phyloP scores from a whole-genome alignment of 2,888 invertebrate species.

The Congeria kusceri region DNA sequence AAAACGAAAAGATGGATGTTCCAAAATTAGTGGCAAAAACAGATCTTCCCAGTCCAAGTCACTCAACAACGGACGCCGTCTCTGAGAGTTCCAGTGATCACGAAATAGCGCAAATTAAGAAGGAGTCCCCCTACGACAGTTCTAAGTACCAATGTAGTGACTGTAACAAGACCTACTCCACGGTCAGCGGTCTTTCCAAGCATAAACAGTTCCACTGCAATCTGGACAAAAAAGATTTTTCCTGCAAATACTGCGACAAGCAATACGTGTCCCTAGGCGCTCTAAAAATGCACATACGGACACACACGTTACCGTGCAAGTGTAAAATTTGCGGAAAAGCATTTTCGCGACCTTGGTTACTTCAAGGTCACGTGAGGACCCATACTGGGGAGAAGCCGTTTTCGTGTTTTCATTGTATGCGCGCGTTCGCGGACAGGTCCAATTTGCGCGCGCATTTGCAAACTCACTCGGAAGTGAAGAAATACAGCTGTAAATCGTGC shows the following conservation, averaged over 20 bases:
- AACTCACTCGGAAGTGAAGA: constrained; percentile 98
- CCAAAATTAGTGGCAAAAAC: neutral
- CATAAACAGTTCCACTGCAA: constrained; percentile 98
- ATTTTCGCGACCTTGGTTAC: constrained; percentile 98
- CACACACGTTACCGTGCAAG: constrained; percentile 98
- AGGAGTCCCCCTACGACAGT: constrained; percentile 5
- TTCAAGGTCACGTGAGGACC: constrained; percentile 98
- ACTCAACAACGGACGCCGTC: neutral
- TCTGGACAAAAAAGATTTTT: constrained; percentile 95
- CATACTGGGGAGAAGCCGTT: constrained; percentile 99
- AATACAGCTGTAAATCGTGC: constrained; percentile 96
- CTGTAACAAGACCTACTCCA: constrained; percentile 97
- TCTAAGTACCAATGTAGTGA: constrained; percentile 93
- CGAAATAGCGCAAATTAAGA: neutral
- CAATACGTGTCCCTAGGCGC: constrained; percentile 97
- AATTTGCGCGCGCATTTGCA: constrained; percentile 98
- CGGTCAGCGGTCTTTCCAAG: constrained; percentile 96
- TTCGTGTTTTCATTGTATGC: constrained; percentile 96
- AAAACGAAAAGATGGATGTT: neutral
- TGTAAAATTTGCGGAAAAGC: constrained; percentile 98
- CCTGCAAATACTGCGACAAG: constrained; percentile 98
- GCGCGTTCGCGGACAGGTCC: constrained; percentile 98
- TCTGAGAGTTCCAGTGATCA: no score
- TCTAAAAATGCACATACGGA: constrained; percentile 99
- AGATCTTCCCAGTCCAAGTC: neutral